Conservation (phyloP, 2,113 vertebrate genomes). For the Phalacrocorax aristotelis region DNA sequence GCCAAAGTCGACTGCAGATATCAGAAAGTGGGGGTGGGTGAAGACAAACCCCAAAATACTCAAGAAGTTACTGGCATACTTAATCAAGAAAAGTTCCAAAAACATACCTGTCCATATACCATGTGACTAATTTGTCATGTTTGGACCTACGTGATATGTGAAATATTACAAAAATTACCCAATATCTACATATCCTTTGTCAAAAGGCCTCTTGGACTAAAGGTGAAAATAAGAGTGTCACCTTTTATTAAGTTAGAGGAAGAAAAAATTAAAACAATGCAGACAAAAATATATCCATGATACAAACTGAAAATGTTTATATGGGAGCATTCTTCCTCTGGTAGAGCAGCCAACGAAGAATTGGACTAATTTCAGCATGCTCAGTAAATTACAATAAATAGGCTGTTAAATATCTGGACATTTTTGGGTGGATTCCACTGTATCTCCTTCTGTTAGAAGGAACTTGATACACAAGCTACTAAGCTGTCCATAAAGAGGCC, state of each 20-base stretch:
- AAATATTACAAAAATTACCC: not conserved
- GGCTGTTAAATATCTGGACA: not conserved
- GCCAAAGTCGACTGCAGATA: not conserved
- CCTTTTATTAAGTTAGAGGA: not conserved
- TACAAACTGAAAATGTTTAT: not conserved
- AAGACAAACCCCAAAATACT: not conserved
- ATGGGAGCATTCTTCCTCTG: not conserved
- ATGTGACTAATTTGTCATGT: not conserved
- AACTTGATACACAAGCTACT: not conserved
- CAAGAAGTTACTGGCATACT: not conserved
- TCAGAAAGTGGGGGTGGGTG: accelerated
- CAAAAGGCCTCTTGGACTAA: not conserved
- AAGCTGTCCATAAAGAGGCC: not conserved
- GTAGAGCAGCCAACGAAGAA: not conserved
- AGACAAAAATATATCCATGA: not conserved
- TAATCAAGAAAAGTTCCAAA: not conserved
- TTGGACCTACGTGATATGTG: not conserved
- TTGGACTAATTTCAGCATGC: not conserved
- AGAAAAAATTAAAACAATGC: not conserved
- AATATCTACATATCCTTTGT: too few species aligned
- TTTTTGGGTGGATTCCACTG: not conserved
- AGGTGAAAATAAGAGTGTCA: not conserved
- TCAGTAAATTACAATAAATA: not conserved
- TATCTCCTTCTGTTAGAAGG: not conserved
- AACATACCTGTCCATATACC: not conserved